Base-by-base conservation (phyloP, 2,113 vertebrate species). In the Megaceryle torquata region DNA sequence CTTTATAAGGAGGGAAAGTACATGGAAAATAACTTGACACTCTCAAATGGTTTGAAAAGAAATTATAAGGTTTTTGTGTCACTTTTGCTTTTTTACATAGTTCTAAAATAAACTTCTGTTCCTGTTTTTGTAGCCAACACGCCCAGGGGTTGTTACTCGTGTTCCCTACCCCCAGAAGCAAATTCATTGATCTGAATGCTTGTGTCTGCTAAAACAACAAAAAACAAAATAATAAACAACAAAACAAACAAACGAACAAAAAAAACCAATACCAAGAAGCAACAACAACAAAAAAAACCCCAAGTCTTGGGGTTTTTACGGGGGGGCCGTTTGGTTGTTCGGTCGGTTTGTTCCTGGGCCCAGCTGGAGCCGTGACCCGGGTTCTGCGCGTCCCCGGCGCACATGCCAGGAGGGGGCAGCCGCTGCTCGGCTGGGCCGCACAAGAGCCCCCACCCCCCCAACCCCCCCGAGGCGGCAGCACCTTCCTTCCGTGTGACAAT, bases 121-220 rank as follows among this genome's bases (percentile, higher is more conserved):
- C 2, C 39, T 17, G 1, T 10, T 67, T 50, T 41, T 46, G 17
- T 9, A 59, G 51, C 5, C 10, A 5, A 0, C 1, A 0, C 10
- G 20, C 50, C 24, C 31, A 15, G 5, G 11, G 24, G 14, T 35
- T 20, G 35, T 12, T 39, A 14, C 2, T 19, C 4, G 7, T 0
- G 1, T 60, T 78, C 3, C 2, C 41, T 22, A 12, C 26, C 14
- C 10, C 9, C 19, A 28, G 20, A 61, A 54, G 39, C n/a, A 8
- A 56, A 31, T 5, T 2, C 44, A 2, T 5, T 20, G 31, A 59
- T 37, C 29, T 7, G 31, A 63, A 10, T 33, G 8, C 19, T 4
- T 16, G 2, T 35, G n/a, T 33, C 41, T 44, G n/a, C n/a, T 6
- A 1, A 26, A 33, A 0, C 43, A 6, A 19, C 25, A 51, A 22